Evolutionary conservation across 2,797 vertebrate genomes (phyloP).

Genomic region (Brachyrhaphis roseni): DNA sequence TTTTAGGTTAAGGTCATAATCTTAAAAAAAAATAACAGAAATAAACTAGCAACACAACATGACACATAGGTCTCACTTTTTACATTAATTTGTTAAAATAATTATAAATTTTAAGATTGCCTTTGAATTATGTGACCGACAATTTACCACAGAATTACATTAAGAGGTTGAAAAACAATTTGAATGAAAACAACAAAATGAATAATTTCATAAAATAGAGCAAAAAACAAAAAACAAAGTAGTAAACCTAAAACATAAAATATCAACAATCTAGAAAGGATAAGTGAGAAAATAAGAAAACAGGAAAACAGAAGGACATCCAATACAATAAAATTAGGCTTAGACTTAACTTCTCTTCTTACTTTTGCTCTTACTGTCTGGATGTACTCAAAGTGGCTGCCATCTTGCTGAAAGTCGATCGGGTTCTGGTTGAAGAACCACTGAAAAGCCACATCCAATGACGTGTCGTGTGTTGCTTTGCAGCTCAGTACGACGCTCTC

Average conservation of each 20-base stretch:
- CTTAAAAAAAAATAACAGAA: background rate
- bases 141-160: background rate
- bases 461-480: constrained; percentile 90
- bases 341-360: constrained; percentile 47
- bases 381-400: constrained; percentile 95
- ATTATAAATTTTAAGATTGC: background rate
- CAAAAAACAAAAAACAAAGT: background rate
- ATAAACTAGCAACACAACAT: background rate
- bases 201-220: background rate
- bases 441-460: constrained; percentile 90
- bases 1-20: background rate
- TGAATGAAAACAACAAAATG: background rate
- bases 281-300: background rate
- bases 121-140: background rate
- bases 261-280: background rate
- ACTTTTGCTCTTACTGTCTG: constrained; percentile 89
- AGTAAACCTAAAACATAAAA: background rate
- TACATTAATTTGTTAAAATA: background rate
- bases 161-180: background rate
- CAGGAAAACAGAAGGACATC: background rate
- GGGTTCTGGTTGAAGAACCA: constrained; percentile 92
- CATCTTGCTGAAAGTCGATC: constrained; percentile 90
- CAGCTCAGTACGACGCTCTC: constrained; percentile 97
- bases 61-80: background rate
- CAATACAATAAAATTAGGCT: constrained; percentile 3